Base-by-base conservation (phyloP, 2,113 vertebrate genomes). In the Psephotus haematonotus region DNA sequence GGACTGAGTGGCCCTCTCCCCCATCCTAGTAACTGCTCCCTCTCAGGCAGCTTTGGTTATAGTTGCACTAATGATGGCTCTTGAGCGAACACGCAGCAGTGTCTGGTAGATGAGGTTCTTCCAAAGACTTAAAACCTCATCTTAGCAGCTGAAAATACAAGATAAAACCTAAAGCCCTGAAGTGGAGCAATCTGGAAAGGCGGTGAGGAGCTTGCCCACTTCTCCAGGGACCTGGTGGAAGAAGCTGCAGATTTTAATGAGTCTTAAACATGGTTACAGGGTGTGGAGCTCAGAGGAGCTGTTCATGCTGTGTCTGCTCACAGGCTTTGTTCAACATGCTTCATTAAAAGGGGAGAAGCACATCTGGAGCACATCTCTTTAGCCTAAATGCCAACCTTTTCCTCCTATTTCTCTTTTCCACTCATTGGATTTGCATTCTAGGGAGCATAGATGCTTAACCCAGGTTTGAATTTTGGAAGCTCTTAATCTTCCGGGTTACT, bases 81-180 rank as follows among this genome's bases (percentile, higher is more conserved):
- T 52, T 65, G 41, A 67, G 37, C 64, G 37, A n/a, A 44, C 39
- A 24, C 7, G 14, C 60, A 44, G 47, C 3, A 1, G 23, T 70
- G 70, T 63, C 28, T 35, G 78, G 63, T 82, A 59, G 82, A 16
- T 62, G 46, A 63, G 60, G 43, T 86, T 86, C 71, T 86, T 63
- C 63, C 79, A 93, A 94, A 91, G 92, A 93, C 88, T 88, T 88
- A 50, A 49, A 90, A 90, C 46, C 75, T 75, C 50, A 76, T 15
- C 65, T 69, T 71, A 46, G 59, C 37, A 77, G 46, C 46, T 95
- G 46, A 37, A 84, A 77, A 78, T 52, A 35, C 69, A 53, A 85
- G 70, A 39, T 23, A 24, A 92, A 92, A 43, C 31, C 46, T 50
- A 11, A 43, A 82, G 23, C 20, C 28, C 76, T 75, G 7, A 60